Conservation (phyloP, 1,140 invertebrate species). For the Conus betulinus region DNA sequence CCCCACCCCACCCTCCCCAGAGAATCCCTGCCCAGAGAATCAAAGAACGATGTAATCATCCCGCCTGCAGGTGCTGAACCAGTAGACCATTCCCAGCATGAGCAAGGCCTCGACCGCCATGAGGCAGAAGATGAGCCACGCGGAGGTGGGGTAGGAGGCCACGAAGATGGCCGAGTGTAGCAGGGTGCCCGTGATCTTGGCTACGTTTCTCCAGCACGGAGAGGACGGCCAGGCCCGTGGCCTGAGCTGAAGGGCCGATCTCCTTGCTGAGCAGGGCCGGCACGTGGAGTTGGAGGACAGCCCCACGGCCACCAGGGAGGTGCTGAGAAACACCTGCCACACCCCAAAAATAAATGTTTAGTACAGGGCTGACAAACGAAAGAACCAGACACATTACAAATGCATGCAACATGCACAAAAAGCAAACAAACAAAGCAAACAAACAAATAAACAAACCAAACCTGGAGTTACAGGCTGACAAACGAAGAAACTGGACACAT, state of each 20-base stretch:
- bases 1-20: no score
- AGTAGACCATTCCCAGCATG: neutral
- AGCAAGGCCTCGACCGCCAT: neutral
- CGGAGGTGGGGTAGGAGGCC: neutral
- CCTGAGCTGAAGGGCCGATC: neutral
- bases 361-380: no score
- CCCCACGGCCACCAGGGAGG: neutral
- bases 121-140: neutral
- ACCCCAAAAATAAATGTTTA: no score
- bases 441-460: no score
- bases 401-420: no score
- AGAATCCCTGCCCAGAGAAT: no score
- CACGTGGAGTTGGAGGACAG: neutral
- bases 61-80: neutral
- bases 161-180: neutral
- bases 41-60: neutral
- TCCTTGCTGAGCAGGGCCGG: neutral
- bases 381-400: no score
- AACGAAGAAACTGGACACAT: no score
- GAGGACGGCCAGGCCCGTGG: neutral
- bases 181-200: neutral
- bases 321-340: neutral
- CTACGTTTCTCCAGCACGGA: neutral
- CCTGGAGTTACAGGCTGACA: no score
- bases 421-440: no score